Percentiles rank a stretch among this genome's conserved stretches.
Evolutionary conservation across 1,140 invertebrate genomes (phyloP).

Genomic region (Polypedilum vanderplanki): DNA sequence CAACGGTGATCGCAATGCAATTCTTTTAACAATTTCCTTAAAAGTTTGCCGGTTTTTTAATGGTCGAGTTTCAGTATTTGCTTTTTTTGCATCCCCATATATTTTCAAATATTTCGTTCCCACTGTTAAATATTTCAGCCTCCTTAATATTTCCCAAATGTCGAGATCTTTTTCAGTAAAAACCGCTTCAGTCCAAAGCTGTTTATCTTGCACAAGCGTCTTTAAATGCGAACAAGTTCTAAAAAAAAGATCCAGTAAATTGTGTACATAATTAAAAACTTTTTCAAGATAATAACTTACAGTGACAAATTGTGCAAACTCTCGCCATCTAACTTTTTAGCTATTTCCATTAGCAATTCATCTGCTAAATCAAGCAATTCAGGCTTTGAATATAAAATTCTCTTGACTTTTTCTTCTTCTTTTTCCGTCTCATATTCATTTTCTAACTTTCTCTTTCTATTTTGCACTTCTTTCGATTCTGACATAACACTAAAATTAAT

Average conservation of each 20-base stretch:
- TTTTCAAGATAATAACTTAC: constrained; percentile 41
- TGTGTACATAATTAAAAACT: not conserved
- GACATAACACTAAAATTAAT: not conserved
- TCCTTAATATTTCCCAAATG: constrained; percentile 44
- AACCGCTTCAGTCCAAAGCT: constrained; percentile 49
- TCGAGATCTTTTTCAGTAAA: constrained; percentile 42
- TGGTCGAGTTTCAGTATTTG: constrained; percentile 30
- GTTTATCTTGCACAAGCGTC: constrained; percentile 46
- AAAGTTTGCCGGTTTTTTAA: constrained; percentile 34
- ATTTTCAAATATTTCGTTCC: constrained; percentile 46
- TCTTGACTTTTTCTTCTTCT: not conserved
- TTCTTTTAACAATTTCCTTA: constrained; percentile 40
- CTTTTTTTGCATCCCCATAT: constrained; percentile 34
- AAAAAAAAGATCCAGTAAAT: constrained; percentile 30
- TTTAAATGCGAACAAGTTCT: constrained; percentile 47
- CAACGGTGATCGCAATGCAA: constrained; percentile 37
- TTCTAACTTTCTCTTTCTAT: constrained; percentile 8
- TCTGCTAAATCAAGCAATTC: constrained; percentile 45
- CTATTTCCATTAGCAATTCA: constrained; percentile 49
- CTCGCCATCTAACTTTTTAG: constrained; percentile 46
- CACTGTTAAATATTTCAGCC: constrained; percentile 44
- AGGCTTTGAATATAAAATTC: not conserved
- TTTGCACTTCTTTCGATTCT: not conserved
- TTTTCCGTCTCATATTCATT: not conserved
- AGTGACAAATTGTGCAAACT: constrained; percentile 47